Evolutionary conservation across 1,140 invertebrate species (phyloP).

Genomic region (Idris sp.): DNA sequence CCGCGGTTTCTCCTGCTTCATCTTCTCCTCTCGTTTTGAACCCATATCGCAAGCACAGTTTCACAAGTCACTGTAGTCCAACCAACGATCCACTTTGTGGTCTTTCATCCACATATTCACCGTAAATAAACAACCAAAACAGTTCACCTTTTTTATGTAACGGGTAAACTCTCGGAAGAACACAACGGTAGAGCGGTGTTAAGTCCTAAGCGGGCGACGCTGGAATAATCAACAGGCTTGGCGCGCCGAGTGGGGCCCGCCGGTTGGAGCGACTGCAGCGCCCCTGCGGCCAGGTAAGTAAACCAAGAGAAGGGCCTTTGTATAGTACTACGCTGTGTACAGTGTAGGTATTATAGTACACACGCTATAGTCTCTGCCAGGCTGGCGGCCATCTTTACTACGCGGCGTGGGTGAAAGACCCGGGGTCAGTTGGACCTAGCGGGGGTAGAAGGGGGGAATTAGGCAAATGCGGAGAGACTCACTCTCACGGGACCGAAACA

Average conservation of each 20-base stretch:
- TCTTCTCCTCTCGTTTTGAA: constrained; percentile 46
- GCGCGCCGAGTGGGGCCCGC: constrained; percentile 63
- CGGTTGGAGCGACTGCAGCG: constrained; percentile 68
- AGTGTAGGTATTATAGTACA: too few species aligned
- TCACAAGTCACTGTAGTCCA: constrained; percentile 40
- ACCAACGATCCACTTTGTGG: constrained; percentile 5
- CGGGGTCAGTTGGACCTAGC: constrained; percentile 67
- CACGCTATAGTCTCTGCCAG: constrained; percentile 62
- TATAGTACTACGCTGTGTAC: too few species aligned
- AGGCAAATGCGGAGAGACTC: constrained; percentile 42
- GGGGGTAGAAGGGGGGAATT: constrained; percentile 37
- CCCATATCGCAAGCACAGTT: constrained; percentile 1
- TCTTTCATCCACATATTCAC: constrained; percentile 25
- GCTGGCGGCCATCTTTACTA: constrained; percentile 73
- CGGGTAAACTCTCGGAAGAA: constrained; percentile 20
- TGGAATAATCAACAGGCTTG: constrained; percentile 74
- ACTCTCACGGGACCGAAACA: constrained; percentile 53
- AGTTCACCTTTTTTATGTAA: constrained; percentile 6
- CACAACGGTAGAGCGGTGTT: constrained; percentile 46
- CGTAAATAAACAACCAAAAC: neutral
- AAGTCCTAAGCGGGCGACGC: constrained; percentile 69
- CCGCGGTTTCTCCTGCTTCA: constrained; percentile 76
- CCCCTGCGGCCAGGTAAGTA: constrained; percentile 67
- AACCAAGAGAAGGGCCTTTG: constrained; percentile 39
- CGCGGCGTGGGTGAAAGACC: constrained; percentile 72